Evolutionary conservation across 2,797 vertebrate genomes (phyloP).

Genomic region (Anomalospiza imberbis): DNA sequence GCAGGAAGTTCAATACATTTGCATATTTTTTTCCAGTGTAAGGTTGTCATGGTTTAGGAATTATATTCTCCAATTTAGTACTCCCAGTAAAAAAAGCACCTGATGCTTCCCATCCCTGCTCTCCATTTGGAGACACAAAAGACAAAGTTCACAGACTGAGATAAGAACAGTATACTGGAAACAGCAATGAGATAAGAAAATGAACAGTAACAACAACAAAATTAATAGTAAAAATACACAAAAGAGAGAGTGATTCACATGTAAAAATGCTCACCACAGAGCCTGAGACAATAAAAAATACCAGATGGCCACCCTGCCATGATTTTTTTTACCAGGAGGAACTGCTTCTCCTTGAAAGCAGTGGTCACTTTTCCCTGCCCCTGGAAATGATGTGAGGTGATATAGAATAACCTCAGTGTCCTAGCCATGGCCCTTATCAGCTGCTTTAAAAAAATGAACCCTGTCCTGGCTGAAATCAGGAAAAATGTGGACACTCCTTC

Average conservation of each 20-base stretch:
- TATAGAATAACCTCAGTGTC: neutral
- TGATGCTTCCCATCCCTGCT: neutral
- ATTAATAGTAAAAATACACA: neutral
- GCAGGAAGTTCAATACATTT: neutral
- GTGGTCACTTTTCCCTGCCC: neutral
- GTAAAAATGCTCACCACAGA: neutral
- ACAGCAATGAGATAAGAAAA: neutral
- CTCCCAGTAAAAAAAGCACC: fast-evolving
- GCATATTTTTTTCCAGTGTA: neutral
- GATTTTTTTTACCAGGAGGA: neutral
- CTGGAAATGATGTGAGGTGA: neutral
- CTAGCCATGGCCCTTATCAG: too few relatives aligned
- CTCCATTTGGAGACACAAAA: neutral
- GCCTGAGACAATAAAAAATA: neutral
- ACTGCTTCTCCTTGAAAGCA: neutral
- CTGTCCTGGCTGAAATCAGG: neutral
- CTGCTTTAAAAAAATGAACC: neutral
- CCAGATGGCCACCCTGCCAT: too few relatives aligned
- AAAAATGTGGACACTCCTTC: neutral
- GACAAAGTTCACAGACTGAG: neutral
- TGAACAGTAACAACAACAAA: neutral
- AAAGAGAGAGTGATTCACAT: neutral
- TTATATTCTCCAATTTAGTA: neutral
- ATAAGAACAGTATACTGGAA: neutral
- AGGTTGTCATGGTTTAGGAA: neutral